Evolutionary conservation across 2,797 vertebrate genomes (phyloP), one percentile per base, ranked within the genome.

Genomic region (Notolabrus celidotus): DNA sequence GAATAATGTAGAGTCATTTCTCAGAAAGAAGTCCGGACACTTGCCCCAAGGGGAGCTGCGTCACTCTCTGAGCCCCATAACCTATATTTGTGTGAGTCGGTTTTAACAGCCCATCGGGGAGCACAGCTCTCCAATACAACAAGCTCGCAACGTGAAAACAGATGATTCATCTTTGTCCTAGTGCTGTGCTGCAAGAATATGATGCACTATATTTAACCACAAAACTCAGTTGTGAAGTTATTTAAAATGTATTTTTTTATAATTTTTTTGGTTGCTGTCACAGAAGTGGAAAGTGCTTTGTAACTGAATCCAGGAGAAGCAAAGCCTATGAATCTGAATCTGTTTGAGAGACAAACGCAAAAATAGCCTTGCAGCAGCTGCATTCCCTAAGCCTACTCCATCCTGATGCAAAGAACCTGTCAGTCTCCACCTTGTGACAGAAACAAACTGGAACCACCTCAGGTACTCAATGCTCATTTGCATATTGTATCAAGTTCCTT

Each of bases 401-500:
- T 82, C 68, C 76, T 75, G 64, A 86, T 86, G 83, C 74, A 77
- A 67, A 77, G 67, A 83, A 77, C 52, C 80, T 86, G 88, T 85
- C 86, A 89, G 76, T 87, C 81, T 85, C 71, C 81, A 80, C 76
- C 79, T 81, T 53, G 79, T 88, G 84, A 89, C 80, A 91, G 77
- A 88, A 90, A 89, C 88, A 84, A 79, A 88, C 79, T 82, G 84
- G 84, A 89, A 79, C 78, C 83, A 86, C 77, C 86, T 82, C 79
- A 85, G 85, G 84, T 89, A 77, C 80, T 86, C 69, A 31, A 83
- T 80, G 85, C 83, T 88, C 77, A 88, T 92, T 91, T 92, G 82
- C 88, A 92, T 91, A 89, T 91, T 87, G 85, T 82, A 87, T 90
- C 85, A 86, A 80, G 79, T 87, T 88, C 74, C 64, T 86, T 92